Base-by-base conservation (phyloP, 2,113 vertebrate species). In the Oryzias melastigma region DNA sequence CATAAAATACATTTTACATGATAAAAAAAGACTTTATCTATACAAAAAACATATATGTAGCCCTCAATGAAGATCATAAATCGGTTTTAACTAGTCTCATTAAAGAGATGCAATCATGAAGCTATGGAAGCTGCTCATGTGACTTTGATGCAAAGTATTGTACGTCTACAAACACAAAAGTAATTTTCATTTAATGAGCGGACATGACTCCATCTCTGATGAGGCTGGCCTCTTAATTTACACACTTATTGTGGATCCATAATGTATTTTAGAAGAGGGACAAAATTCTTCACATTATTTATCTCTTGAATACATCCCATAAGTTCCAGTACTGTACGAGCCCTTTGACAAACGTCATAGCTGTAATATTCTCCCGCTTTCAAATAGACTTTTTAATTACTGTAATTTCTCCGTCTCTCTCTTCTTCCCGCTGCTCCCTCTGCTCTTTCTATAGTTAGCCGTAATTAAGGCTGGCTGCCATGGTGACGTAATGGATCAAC, bases 351-450 rank as follows among this genome's bases (percentile, higher is more conserved):
- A 71, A 73, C 46, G 44, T 68, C 71, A 57, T 54, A 18, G 16
- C 59, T 47, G 67, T 70, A 81, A 85, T 68, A 81, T 76, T 75
- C 52, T 76, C 57, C 57, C 52, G 60, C 61, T 84, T 83, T 71
- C 67, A 82, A 77, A 87, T 79, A 83, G 83, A 87, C 71, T 79
- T 85, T 84, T 88, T 88, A 90, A 88, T 89, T 87, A 88, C 71
- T 66, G 64, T 73, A 60, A 68, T 74, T 77, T 68, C 69, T 59
- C 44, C 19, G 8, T 82, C 64, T 75, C 79, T 59, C 71, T 65
- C 47, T 68, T 35, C 44, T 64, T 27, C 40, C 41, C 48, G 64
- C 46, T 29, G 8, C 55, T 67, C 68, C 67, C 76, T 73, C 54
- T 27, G 51, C 80, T 80, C 52, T 3, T 20, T 71, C 82, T 85